Base-by-base conservation (phyloP, 2,888 invertebrate species). In the Aspidapion aeneum region DNA sequence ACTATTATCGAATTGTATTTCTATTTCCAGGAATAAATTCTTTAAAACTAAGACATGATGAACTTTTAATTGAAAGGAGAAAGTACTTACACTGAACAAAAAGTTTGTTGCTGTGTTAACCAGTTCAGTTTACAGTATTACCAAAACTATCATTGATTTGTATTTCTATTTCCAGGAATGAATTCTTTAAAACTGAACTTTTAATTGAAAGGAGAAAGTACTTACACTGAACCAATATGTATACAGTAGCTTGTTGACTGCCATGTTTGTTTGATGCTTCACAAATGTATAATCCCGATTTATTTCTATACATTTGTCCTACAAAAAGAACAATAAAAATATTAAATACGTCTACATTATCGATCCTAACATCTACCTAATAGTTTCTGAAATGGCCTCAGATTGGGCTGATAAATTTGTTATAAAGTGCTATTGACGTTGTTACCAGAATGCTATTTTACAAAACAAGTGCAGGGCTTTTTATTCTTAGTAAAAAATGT, bases 211-310 rank as follows among this genome's bases (percentile, higher is more conserved):
- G n/a, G 1, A 12, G 9, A 55, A 57, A 20, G n/a, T 56, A 66
- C 71, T 90, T 82, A 95, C 95, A 95, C 81, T 90, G 86, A 51
- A 96, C 93, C 79, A 93, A 90, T 71, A 96, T 83, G 68, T 84
- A 82, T 2, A 91, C 88, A 18, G 86, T 84, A 12, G 88, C 86
- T 57, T 84, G 87, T 67, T 86, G 85, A 60, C 84, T 85, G 18
- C 95, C 96, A 66, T 95, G 94, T 70, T 89, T 86, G 79, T 96
- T 91, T 73, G 81, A 85, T 0, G 91, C 91, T 69, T 89, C 86
- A 76, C 96, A 96, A 55, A 87, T 82, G 77, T 94, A 94, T 63
- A 86, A 85, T 0, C 94, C 94, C 22, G 86, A 89, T 71, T 91
- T 88, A 9, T 85, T 84, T 70, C 91, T 83, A 62, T 86, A 84